Evolutionary conservation across 1,140 invertebrate species (phyloP).

Genomic region (Hyles vespertilio): DNA sequence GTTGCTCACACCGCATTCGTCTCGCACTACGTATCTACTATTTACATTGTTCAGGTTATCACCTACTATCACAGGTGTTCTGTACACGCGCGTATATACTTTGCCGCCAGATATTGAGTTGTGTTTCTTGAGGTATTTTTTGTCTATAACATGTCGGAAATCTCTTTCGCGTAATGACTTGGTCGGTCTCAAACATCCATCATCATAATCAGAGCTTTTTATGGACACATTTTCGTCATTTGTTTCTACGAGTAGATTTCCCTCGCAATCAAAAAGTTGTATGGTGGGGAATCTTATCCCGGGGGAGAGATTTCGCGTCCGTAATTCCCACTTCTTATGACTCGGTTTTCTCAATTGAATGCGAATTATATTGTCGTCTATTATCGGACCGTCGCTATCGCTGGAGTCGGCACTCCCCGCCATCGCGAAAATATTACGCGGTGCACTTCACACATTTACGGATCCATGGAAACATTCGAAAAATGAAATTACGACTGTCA

Average conservation of each 20-base stretch:
- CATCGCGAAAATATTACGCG: conserved; percentile 44
- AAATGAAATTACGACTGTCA: conserved; percentile 38
- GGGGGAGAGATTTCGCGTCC: conserved; percentile 66
- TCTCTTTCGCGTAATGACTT: conserved; percentile 65
- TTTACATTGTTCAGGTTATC: conserved; percentile 30
- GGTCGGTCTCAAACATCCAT: conserved; percentile 38
- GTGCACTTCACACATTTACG: conserved; percentile 32
- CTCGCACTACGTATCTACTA: conserved; percentile 38
- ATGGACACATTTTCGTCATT: conserved; percentile 74
- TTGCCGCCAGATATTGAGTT: conserved; percentile 66
- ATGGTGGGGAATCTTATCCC: conserved; percentile 68
- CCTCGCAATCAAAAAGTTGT: conserved; percentile 74
- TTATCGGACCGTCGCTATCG: conserved; percentile 65
- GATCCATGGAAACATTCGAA: conserved; percentile 24
- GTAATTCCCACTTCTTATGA: conserved; percentile 71
- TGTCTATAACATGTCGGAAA: conserved; percentile 50
- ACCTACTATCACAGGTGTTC: conserved; percentile 29
- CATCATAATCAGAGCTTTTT: conserved; percentile 60
- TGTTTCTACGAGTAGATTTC: conserved; percentile 72
- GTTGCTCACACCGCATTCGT: conserved; percentile 49
- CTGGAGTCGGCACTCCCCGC: conserved; percentile 49
- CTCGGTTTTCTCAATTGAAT: conserved; percentile 68
- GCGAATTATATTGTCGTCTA: conserved; percentile 72
- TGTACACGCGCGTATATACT: conserved; percentile 66
- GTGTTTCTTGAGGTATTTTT: conserved; percentile 56